Percentiles rank a stretch among this genome's conserved stretches.
Evolutionary conservation across 2,888 invertebrate genomes (phyloP).

Genomic region (Ischnus inquisitorius): DNA sequence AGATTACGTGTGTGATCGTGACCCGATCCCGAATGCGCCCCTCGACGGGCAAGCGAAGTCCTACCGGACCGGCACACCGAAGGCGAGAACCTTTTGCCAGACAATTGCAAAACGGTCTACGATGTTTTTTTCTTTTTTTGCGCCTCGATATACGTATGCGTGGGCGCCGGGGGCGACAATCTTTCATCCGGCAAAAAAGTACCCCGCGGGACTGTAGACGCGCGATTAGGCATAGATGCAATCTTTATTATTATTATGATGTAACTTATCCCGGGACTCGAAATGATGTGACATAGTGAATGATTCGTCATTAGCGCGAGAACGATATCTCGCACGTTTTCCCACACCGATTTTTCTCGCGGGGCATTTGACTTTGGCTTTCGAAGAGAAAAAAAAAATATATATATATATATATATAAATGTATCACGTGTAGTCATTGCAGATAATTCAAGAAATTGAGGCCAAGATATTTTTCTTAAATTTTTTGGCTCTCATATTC

Average conservation of each 20-base stretch:
- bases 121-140: constrained; percentile 14
- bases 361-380: background rate
- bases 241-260: background rate
- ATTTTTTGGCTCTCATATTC: no score
- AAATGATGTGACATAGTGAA: background rate
- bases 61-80: background rate
- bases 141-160: background rate
- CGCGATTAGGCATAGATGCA: background rate
- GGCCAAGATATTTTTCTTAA: no score
- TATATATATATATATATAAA: no score
- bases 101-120: constrained; percentile 60
- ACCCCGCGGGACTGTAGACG: background rate
- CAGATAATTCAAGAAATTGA: no score
- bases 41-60: background rate
- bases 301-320: background rate
- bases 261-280: background rate
- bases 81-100: constrained; percentile 21
- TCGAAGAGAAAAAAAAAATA: background rate
- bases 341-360: background rate
- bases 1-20: constrained; percentile 60
- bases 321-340: background rate
- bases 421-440: no score
- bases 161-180: constrained; percentile 14
- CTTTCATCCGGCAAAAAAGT: constrained; percentile 12
- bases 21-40: constrained; percentile 48